Base-by-base conservation (phyloP, 1,140 invertebrate genomes). In the Philotrypesis tridentata region DNA sequence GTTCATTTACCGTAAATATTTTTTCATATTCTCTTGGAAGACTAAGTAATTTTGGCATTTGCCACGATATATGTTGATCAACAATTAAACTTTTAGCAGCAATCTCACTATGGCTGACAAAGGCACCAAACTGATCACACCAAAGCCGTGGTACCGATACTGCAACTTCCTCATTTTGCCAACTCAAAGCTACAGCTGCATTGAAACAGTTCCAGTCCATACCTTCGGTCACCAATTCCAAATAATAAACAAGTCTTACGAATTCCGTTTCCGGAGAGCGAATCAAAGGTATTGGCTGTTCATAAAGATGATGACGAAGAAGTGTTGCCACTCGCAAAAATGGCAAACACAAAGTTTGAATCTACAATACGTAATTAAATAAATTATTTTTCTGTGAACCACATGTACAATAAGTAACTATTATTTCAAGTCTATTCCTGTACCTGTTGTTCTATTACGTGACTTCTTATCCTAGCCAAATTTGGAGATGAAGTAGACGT, bases 11-110 rank as follows among this genome's bases (percentile, higher is more conserved):
- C 90, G 96, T 97, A 91, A 99, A 99, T 82, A 99, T 96, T 85
- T 96, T 95, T 91, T 99, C 98, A 90, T 99, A 99, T 85, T 97
- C 95, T 73, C 95, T 92, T 33, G 98, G 98, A 89, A 99, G 92
- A 83, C 94, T 92, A 11, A 99, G 93, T 48, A 99, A 92, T 80
- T 94, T 93, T 31, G 98, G 98, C 86, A 95, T 94, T 83, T 95
- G 92, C 96, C 96, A 98, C 17, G 92, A 88, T 82, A 95, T 92
- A 85, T 96, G 94, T 86, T 96, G 95, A 86, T 95, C 93, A 48
- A 95, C 91, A 23, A 98, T 91, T 68, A 96, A 92, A 82, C 92
- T 92, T 55, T 94, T 85, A 74, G 94, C 91, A 82, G 93, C 89
- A 83, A 93, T 89, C 84, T 93, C 92, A 89, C 93, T 89, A 87